Base-by-base conservation (phyloP, 2,888 invertebrate genomes). In the Altica lythri region DNA sequence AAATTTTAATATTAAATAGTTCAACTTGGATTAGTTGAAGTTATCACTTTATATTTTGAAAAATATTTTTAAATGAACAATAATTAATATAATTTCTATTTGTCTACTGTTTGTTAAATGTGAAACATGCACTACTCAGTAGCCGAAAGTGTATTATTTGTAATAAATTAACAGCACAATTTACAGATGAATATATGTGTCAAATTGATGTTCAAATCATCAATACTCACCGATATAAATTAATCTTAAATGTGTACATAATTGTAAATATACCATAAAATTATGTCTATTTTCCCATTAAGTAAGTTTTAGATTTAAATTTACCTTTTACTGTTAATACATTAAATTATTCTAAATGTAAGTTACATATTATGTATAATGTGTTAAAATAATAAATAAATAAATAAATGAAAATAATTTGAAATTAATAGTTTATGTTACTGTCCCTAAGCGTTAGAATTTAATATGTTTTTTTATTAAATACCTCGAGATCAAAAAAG, bases 221-320 rank as follows among this genome's bases (percentile, higher is more conserved):
- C 19, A 14, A 14, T 27, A 35, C 35, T 22, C 13, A 30, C 13
- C 14, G 16, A 12, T 35, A 46, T 25, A 53, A 50, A 34, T 61
- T 46, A 59, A 57, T 57, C 55, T 61, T 59, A 53, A 56, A 62
- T 60, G 58, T 66, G 67, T 67, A 67, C 57, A 66, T 68, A 67
- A 55, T 58, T 68, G 68, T 67, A 68, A 60, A 68, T 67, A 65
- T 64, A 56, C 60, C 60, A 62, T 60, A 53, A 66, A 62, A 62
- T 62, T 65, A 61, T 62, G 61, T 65, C 63, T 66, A 66, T 65
- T 66, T 67, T 66, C 65, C 63, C 62, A 65, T 59, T 59, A 59
- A 55, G 50, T 61, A 55, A 61, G 55, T 52, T 53, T 47, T 53
- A 57, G 59, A 53, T 45, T 59, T 57, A 53, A 45, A 44, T 61